phyloP scores from a whole-genome alignment of 1,140 invertebrate species.

The Cyrtorhinus lividipennis region DNA sequence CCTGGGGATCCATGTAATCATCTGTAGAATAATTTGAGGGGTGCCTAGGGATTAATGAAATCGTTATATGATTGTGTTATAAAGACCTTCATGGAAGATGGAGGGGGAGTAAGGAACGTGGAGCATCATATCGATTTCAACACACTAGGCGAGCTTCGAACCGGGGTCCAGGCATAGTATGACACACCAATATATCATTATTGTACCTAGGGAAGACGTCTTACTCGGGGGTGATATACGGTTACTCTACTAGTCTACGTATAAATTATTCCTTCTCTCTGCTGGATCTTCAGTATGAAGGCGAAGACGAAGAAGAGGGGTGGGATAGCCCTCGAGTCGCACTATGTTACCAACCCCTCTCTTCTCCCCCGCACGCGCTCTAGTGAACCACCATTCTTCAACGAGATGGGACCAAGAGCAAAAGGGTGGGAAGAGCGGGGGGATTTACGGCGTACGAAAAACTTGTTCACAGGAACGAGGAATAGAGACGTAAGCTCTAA shows the following conservation, averaged over 20 bases:
- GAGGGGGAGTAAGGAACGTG: neutral
- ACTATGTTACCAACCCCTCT: neutral
- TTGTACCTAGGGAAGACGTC: slow-evolving; percentile 6
- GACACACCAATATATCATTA: slow-evolving; percentile 2
- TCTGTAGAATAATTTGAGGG: too few species aligned
- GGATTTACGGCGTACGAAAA: slow-evolving; percentile 9
- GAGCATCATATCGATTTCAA: neutral
- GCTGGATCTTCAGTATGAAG: neutral
- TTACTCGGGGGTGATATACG: neutral
- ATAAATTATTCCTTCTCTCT: neutral
- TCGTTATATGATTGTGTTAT: too few species aligned
- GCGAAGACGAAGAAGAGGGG: neutral
- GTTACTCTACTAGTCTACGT: neutral
- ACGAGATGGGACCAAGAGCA: neutral
- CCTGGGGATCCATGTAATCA: too few species aligned
- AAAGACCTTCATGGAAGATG: too few species aligned
- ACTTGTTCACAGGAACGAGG: slow-evolving; percentile 6
- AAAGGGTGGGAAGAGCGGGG: neutral
- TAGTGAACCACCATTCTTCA: neutral
- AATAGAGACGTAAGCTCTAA: slow-evolving; percentile 8
- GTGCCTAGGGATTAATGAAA: too few species aligned
- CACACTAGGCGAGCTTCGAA: neutral
- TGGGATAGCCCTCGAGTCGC: neutral
- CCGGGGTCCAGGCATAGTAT: neutral
- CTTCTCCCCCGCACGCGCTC: neutral